A percentile compares a stretch with the other conserved stretches of the same genome.
These are phyloP conservation scores for Tethea ocularis DNA, from an alignment of 2,888 invertebrate species.

Conservation along the genomic window DNA sequence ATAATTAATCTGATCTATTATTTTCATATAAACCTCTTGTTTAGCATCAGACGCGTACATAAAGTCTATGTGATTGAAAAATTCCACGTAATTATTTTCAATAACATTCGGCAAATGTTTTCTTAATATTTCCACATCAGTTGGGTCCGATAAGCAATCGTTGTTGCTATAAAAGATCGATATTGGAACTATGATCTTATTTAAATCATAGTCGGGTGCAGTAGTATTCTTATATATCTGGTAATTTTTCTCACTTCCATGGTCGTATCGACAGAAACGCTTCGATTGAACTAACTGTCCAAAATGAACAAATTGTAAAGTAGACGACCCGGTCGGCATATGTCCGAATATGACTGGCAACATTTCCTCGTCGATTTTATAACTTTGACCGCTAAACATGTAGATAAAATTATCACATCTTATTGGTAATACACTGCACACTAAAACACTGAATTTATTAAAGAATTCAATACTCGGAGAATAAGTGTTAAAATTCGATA, in stretches of 20 bases:
- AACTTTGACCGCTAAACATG: slow-evolving; percentile 49
- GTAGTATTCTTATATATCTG: slow-evolving; percentile 66
- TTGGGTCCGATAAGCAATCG: slow-evolving; percentile 74
- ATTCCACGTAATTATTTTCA: slow-evolving; percentile 72
- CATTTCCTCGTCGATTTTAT: slow-evolving; percentile 67
- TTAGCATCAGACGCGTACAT: slow-evolving; percentile 84
- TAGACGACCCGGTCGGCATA: slow-evolving; percentile 83
- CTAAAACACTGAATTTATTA: slow-evolving; percentile 41
- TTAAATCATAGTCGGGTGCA: slow-evolving; percentile 65
- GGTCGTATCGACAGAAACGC: slow-evolving; percentile 64
- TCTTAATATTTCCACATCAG: slow-evolving; percentile 72
- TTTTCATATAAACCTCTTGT: slow-evolving; percentile 75
- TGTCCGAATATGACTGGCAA: slow-evolving; percentile 85
- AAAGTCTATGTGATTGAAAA: slow-evolving; percentile 87
- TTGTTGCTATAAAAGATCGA: slow-evolving; percentile 60
- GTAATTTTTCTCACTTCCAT: slow-evolving; percentile 47
- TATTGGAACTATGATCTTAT: slow-evolving; percentile 49
- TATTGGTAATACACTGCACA: slow-evolving; percentile 45
- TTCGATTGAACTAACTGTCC: slow-evolving; percentile 62
- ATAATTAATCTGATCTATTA: slow-evolving; percentile 31
- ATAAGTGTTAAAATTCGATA: slow-evolving; percentile 43
- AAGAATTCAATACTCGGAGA: slow-evolving; percentile 50
- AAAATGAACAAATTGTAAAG: slow-evolving; percentile 75
- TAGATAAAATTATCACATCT: slow-evolving; percentile 53
- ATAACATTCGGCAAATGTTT: slow-evolving; percentile 77